Evolutionary conservation across 2,888 invertebrate species (phyloP), one percentile per base, ranked within the genome.

Genomic region (Anaspis maculata): DNA sequence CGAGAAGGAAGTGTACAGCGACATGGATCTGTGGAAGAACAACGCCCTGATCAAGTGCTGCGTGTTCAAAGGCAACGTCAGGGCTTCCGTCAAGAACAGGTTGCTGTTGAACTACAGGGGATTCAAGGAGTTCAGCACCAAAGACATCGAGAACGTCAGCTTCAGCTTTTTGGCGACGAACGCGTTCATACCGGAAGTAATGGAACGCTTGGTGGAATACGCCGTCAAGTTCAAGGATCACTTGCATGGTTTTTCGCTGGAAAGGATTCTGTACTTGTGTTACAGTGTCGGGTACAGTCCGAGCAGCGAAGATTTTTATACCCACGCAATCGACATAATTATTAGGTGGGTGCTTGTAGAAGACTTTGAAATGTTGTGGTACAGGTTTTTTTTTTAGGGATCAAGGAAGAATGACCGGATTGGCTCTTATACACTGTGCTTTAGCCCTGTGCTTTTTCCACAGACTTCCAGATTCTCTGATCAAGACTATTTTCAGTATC

Each of bases 401-500:
- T 52, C 70, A 70, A 46, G 66, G 72, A 31, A 59, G 68, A 27
- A 61, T 77, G 57, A 69, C 66, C 28, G 70, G 73, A 3, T 52
- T 75, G 14, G 57, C 68, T 1, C 58, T 75, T 28, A 55, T 77
- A 5, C 72, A 75, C 45, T 59, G 68, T 7, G 68, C 70, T 25
- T 48, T 77, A 11, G 66, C 73, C 0, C 51, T 77, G 7, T 69
- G 71, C 39, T 75, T 63, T 52, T 76, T 70, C 46, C 67, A 73
- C 43, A 51, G 59, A 9, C 57, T 77, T 25, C 68, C 74, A 0
- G 61, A 63, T 27, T 57, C 66, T 13, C 57, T 77, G 7, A 64
- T 75, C 13, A 66, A 72, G 46, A 63, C 67, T 44, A 70, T 77
- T 25, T 78, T 77, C 52, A 73, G 71, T 42, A 69, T 74, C 1